Evolutionary conservation across 2,797 vertebrate species (phyloP).

Genomic region (Melanotaenia nigrans): DNA sequence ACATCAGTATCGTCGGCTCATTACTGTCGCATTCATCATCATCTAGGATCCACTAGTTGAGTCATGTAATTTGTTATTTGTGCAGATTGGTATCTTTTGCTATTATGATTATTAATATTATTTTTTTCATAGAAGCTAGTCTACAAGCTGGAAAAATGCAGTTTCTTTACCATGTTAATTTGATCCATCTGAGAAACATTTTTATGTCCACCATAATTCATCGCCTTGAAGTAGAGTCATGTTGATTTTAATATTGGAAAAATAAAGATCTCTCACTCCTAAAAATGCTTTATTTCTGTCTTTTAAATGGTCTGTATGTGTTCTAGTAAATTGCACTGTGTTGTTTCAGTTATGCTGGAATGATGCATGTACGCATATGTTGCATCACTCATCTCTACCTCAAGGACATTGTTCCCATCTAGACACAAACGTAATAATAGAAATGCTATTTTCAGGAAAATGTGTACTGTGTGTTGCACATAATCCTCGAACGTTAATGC

Average conservation of each 20-base stretch:
- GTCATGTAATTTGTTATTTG: constrained; percentile 61
- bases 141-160: constrained; percentile 19
- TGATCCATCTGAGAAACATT: constrained; percentile 7
- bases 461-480: constrained; percentile 17
- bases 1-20: constrained; percentile 50
- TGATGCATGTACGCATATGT: constrained; percentile 37
- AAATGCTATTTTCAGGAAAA: constrained; percentile 18
- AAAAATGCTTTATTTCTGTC: constrained; percentile 20
- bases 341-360: constrained; percentile 30
- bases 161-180: constrained; percentile 26
- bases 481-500: constrained; percentile 21
- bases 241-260: constrained; percentile 25
- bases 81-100: constrained; percentile 37
- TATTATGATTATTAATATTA: not conserved
- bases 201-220: constrained; percentile 17
- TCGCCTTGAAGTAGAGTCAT: not conserved
- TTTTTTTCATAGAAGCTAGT: constrained; percentile 16
- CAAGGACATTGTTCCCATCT: constrained; percentile 9
- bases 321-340: constrained; percentile 17
- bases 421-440: constrained; percentile 7
- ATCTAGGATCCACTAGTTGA: constrained; percentile 55
- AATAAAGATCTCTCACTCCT: constrained; percentile 49
- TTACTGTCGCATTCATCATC: constrained; percentile 47
- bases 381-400: constrained; percentile 29
- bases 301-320: constrained; percentile 13